Evolutionary conservation across 2,888 invertebrate genomes (phyloP).

Genomic region (Tethea ocularis): DNA sequence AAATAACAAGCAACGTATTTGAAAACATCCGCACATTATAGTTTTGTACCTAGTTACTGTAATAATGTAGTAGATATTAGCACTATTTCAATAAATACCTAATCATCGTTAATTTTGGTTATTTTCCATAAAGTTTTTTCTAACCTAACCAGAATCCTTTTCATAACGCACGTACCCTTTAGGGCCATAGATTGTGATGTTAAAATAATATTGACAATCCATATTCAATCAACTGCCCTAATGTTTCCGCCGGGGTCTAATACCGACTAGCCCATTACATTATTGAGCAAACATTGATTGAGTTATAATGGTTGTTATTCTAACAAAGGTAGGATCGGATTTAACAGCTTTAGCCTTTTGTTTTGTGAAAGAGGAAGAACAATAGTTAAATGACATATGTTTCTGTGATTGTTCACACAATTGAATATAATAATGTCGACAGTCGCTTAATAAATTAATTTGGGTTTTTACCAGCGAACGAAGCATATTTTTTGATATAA

Average conservation of each 20-base stretch:
- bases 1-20: background rate
- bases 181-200: slow-evolving; percentile 12
- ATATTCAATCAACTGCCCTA: slow-evolving; percentile 35
- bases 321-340: slow-evolving; percentile 22
- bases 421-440: too few species aligned
- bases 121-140: background rate
- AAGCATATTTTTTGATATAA: too few species aligned
- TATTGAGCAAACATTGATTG: slow-evolving; percentile 29
- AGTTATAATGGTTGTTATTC: slow-evolving; percentile 21
- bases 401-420: too few species aligned
- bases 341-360: slow-evolving; percentile 17
- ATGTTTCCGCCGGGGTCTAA: slow-evolving; percentile 33
- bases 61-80: too few species aligned
- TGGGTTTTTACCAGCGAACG: too few species aligned
- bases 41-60: background rate
- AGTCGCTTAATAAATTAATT: too few species aligned
- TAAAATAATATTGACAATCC: slow-evolving; percentile 37
- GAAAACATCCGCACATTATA: background rate
- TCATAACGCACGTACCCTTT: background rate
- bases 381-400: background rate
- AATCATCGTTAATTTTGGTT: too few species aligned
- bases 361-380: background rate
- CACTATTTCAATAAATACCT: too few species aligned
- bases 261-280: slow-evolving; percentile 33
- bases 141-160: background rate